Evolutionary conservation across 92 coral and sea anemone genomes (phyloP).

Genomic region (Virgularia gustaviana): DNA sequence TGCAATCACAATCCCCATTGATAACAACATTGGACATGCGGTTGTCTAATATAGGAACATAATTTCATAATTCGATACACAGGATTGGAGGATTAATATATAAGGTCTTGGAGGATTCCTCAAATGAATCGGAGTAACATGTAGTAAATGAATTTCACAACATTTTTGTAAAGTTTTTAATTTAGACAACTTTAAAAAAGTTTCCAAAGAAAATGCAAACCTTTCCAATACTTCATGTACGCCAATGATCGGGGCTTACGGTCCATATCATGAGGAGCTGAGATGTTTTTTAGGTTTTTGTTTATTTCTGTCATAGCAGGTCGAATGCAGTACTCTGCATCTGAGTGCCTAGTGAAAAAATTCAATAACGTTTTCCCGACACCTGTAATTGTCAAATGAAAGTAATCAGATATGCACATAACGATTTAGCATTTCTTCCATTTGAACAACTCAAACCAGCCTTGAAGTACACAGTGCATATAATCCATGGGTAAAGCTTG

Average conservation of each 20-base stretch:
- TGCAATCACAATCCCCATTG: too few species aligned
- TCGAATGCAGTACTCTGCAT: slow-evolving; percentile 23
- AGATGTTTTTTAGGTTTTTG: slow-evolving; percentile 23
- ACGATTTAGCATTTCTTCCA: too few species aligned
- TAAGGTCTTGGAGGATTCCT: too few species aligned
- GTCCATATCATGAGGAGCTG: slow-evolving; percentile 55
- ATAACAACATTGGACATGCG: too few species aligned
- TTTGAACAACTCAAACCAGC: slow-evolving; percentile 1
- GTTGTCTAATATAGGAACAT: too few species aligned
- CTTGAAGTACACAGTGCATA: slow-evolving; percentile 60
- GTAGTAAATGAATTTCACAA: too few species aligned
- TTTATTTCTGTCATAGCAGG: slow-evolving; percentile 23
- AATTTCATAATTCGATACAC: too few species aligned
- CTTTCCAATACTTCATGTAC: slow-evolving; percentile 49
- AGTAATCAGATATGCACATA: too few species aligned
- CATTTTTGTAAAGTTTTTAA: neutral
- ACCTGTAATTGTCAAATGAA: neutral
- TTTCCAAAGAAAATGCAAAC: slow-evolving; percentile 11
- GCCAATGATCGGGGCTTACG: slow-evolving; percentile 49
- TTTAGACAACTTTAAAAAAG: too few species aligned
- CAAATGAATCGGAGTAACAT: too few species aligned
- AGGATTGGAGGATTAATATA: too few species aligned
- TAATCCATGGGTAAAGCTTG: slow-evolving; percentile 46
- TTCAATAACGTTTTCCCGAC: neutral
- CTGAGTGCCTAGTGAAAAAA: neutral